These are phyloP conservation scores for Masticophis lateralis DNA, from an alignment of 2,797 vertebrate genomes.

Conservation along the genomic window DNA sequence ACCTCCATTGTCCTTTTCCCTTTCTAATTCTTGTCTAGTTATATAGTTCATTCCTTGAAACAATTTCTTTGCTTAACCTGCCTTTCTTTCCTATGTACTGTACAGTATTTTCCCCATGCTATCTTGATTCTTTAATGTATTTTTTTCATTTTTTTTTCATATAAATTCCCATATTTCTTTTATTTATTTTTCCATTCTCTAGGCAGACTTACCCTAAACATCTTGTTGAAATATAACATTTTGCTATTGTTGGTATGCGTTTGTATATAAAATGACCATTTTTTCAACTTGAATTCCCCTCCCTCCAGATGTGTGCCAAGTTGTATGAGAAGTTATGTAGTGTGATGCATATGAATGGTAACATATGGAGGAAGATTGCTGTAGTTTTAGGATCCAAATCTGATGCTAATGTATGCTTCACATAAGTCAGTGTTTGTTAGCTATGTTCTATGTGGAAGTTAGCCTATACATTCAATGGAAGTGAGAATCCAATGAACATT, in stretches of 20 bases:
- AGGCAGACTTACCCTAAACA: neutral
- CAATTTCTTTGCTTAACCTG: neutral
- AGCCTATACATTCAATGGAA: neutral
- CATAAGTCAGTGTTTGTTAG: neutral
- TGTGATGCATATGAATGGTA: neutral
- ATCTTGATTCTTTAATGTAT: neutral
- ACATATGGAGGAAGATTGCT: neutral
- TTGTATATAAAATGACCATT: neutral
- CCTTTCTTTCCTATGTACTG: neutral
- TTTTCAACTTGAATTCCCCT: neutral
- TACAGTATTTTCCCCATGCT: neutral
- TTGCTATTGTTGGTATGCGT: neutral
- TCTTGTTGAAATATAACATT: neutral
- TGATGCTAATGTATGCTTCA: neutral
- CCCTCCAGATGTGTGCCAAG: neutral
- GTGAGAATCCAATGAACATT: neutral
- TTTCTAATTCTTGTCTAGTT: slow-evolving; percentile 14
- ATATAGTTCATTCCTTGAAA: neutral
- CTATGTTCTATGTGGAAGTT: neutral
- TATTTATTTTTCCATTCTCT: neutral
- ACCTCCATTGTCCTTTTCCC: slow-evolving; percentile 16
- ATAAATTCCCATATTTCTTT: neutral
- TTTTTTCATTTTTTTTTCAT: neutral
- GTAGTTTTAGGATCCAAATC: neutral
- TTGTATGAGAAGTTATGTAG: neutral